Evolutionary conservation across 2,888 invertebrate genomes (phyloP), one percentile per base, ranked within the genome.

Genomic region (Exephanes ischioxanthus): DNA sequence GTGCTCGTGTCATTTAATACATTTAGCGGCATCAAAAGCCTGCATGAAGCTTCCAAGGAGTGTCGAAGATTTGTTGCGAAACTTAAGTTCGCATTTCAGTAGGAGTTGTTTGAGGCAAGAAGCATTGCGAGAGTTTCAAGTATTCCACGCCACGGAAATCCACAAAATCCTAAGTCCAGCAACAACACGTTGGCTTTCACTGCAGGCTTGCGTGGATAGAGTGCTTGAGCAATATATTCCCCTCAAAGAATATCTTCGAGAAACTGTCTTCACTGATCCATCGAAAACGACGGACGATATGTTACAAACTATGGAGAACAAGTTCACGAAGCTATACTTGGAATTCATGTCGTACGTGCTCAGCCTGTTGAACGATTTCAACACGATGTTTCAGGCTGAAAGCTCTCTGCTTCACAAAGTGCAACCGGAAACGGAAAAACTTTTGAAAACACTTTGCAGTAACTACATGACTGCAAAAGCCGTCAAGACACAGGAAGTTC

Each of bases 221-320:
- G 89, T 93, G 16, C 84, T 93, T 16, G 92, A 92, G 81, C 92
- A 93, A 82, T 92, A 91, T 88, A 83, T 85, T 51, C 88, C 90
- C 16, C 76, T 93, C 6, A 86, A 89, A 83, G 89, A 86, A 9
- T 92, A 93, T 82, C 90, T 91, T 26, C 87, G 71, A 77, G 84
- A 89, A 83, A n/a, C 70, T 22, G 87, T 89, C 0, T 91, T 91
- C 85, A 48, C 82, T 58, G 90, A 92, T 81, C 91, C 90, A 88
- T 88, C n/a, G 78, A 77, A 80, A 88, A 66, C 66, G 5, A 51
- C 61, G 4, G 73, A 55, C 41, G 41, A 53, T n/a, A 73, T 73
- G 53, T 73, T 87, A 51, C 88, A 85, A 41, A 86, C 89, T 55
- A 66, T 92, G 88, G 80, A 85, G 11, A 91, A 91, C 86, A 75